Percentiles rank a stretch among this genome's conserved stretches.
Evolutionary conservation across 2,113 vertebrate species (phyloP).

Genomic region (Ailurus styani): DNA sequence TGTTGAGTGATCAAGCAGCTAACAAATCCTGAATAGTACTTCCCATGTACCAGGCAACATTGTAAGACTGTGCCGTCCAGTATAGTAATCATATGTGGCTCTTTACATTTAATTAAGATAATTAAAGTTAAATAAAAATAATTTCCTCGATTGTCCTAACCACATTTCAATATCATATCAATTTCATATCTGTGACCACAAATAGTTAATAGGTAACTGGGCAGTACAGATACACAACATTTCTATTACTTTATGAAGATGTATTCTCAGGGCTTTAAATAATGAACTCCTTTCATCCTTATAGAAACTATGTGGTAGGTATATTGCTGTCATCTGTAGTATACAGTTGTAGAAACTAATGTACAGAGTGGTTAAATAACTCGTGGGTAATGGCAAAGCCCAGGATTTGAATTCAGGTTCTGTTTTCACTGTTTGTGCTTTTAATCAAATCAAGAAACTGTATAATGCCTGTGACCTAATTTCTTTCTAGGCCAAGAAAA

Average conservation of each 20-base stretch:
- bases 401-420: background rate
- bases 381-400: background rate
- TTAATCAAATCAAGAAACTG: background rate
- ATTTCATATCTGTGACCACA: background rate
- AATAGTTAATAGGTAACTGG: conserved; percentile 4
- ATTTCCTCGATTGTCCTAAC: background rate
- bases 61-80: background rate
- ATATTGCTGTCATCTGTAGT: background rate
- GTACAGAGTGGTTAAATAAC: background rate
- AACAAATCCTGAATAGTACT: background rate
- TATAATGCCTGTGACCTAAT: background rate
- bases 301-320: background rate
- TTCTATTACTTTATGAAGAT: background rate
- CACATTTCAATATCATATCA: conserved; percentile 10
- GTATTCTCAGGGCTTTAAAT: background rate
- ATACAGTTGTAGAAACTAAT: background rate
- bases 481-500: background rate
- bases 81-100: background rate
- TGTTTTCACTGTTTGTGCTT: background rate
- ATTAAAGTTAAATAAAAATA: background rate
- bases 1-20: background rate
- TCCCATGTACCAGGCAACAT: background rate
- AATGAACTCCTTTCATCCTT: conserved; percentile 9
- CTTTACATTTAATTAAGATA: background rate
- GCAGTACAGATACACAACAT: background rate